A percentile compares a stretch with the other conserved stretches of the same genome.
Evolutionary conservation across 2,797 vertebrate species (phyloP).

Genomic region (Distichodus sexfasciatus): DNA sequence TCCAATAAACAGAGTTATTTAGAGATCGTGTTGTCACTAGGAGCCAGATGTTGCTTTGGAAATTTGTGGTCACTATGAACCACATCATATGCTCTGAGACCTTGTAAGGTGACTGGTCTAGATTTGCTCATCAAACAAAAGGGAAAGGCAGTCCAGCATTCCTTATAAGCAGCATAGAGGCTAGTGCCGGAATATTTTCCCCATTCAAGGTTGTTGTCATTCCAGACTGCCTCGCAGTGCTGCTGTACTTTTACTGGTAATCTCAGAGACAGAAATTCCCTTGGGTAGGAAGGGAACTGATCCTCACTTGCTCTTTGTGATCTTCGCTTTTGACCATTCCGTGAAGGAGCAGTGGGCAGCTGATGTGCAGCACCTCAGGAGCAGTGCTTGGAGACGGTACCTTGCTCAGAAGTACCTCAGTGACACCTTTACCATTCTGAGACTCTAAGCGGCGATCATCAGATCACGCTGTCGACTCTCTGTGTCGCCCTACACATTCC

Average conservation of each 20-base stretch:
- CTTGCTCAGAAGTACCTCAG: no score
- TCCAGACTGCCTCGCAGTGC: slow-evolving; percentile 2
- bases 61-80: slow-evolving; percentile 47
- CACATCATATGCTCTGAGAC: slow-evolving; percentile 52
- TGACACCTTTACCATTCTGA: background rate
- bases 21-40: slow-evolving; percentile 9
- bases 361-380: no score
- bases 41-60: slow-evolving; percentile 54
- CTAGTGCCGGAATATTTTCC: slow-evolving; percentile 45
- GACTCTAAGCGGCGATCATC: background rate
- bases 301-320: no score
- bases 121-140: slow-evolving; percentile 59
- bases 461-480: slow-evolving; percentile 28
- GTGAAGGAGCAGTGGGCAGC: no score
- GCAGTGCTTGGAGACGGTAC: no score
- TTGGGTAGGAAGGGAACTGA: no score
- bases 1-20: background rate
- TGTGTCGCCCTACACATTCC: slow-evolving; percentile 34
- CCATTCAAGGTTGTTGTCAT: slow-evolving; percentile 36
- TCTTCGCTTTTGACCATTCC: no score
- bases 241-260: no score
- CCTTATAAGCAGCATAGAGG: slow-evolving; percentile 43
- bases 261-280: no score
- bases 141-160: slow-evolving; percentile 25
- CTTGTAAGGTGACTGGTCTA: slow-evolving; percentile 76